Evolutionary conservation across 2,113 vertebrate genomes (phyloP), one percentile per base, ranked within the genome.

Genomic region (Thymallus thymallus): DNA sequence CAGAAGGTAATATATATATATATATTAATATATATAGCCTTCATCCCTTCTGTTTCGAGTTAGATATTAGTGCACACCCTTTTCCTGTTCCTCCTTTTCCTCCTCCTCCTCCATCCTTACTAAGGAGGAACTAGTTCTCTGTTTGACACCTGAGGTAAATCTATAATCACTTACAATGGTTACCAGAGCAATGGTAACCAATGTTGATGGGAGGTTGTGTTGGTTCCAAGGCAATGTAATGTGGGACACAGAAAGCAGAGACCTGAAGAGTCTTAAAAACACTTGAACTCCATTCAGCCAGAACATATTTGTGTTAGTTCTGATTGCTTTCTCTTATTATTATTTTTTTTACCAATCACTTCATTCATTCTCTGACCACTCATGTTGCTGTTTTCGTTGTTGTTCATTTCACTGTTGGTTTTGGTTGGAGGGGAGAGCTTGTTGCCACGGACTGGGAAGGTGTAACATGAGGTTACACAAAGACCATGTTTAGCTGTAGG

Each of bases 351-450:
- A 9, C 18, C 56, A n/a, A n/a, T 60, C 56, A 51, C 48, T 51
- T 64, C 60, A 10, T n/a, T 64, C 80, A 73, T 64, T 24, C 71
- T 80, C 77, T 65, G 80, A 74, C 58, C 78, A 76, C 68, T 75
- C 82, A 77, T 80, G 68, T 89, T 24, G 3, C 23, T 64, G 62
- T 64, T 64, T 32, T 82, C 76, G 32, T 60, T 83, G 60, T 82
- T 45, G n/a, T 76, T 74, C 84, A 83, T 83, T 55, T 66, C 26
- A 32, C 35, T 0, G 20, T 55, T 30, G 22, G 85, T 41, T 78
- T 67, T 29, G 29, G 56, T 41, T 66, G 56, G n/a, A 22, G 56
- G 51, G 51, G 51, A 55, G 51, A 20, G 60, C 22, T 67, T 24
- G 29, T 51, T 24, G 9, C 80, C 75, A 76, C 75, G 76, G 4